phyloP scores from a whole-genome alignment of 2,113 vertebrate genomes.

The Rhinoderma darwinii region DNA sequence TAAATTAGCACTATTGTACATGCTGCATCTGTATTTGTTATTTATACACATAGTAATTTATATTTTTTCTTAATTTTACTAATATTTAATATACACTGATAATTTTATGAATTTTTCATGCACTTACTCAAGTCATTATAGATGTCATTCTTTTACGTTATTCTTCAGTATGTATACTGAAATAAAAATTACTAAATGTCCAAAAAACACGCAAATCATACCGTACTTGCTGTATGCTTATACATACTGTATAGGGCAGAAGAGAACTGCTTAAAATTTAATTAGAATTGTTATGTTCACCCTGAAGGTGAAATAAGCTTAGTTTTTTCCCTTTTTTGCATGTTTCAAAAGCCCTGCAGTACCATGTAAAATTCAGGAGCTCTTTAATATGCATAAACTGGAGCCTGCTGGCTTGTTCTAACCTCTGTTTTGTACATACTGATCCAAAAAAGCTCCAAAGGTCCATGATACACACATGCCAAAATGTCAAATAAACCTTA shows the following conservation, averaged over 20 bases:
- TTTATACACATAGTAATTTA: too few relatives aligned
- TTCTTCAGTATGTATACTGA: too few relatives aligned
- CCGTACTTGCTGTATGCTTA: too few relatives aligned
- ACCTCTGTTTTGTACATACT: not conserved
- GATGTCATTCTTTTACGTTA: not conserved
- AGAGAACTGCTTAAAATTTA: not conserved
- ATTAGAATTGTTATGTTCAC: not conserved
- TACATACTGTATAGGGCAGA: not conserved
- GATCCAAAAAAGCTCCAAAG: not conserved
- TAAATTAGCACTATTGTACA: too few relatives aligned
- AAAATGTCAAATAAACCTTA: not conserved
- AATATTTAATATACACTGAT: not conserved
- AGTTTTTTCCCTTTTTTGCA: not conserved
- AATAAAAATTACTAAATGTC: too few relatives aligned
- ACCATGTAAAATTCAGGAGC: constrained; percentile 15
- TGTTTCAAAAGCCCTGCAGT: constrained; percentile 14
- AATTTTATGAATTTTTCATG: not conserved
- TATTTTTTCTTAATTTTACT: not conserved
- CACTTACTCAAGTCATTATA: not conserved
- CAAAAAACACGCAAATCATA: too few relatives aligned
- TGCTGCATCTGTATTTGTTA: too few relatives aligned
- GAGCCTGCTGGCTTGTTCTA: constrained; percentile 7
- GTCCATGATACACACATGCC: not conserved
- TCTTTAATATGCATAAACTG: constrained; percentile 19
- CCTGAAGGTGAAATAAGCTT: not conserved